Percentiles rank a stretch among this genome's conserved stretches.
These are phyloP conservation scores for Antedon mediterranea DNA, from an alignment of 53 echinoderm and acorn worm genomes.

Conservation along the genomic window DNA sequence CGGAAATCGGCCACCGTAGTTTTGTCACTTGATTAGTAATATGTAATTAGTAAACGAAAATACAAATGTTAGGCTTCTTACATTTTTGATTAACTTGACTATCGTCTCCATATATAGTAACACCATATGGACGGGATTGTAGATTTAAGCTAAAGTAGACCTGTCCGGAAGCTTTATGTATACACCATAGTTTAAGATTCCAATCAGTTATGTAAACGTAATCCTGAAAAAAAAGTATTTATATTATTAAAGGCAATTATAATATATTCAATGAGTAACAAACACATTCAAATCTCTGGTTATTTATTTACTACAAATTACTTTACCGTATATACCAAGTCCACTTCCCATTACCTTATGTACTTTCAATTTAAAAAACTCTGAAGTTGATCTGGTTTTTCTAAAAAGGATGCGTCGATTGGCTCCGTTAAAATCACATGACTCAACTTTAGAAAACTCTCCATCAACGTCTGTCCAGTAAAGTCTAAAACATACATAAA, in stretches of 20 bases:
- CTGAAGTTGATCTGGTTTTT: slow-evolving; percentile 7
- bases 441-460: slow-evolving; percentile 30
- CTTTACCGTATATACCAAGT: too few species aligned
- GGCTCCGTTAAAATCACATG: slow-evolving; percentile 28
- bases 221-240: slow-evolving; percentile 16
- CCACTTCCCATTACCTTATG: neutral
- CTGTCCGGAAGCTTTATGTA: slow-evolving; percentile 29
- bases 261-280: too few species aligned
- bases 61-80: neutral
- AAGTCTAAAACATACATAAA: slow-evolving; percentile 11
- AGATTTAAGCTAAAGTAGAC: slow-evolving; percentile 36
- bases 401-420: slow-evolving; percentile 27
- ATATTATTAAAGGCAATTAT: too few species aligned
- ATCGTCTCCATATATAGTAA: slow-evolving; percentile 31
- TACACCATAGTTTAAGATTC: slow-evolving; percentile 33
- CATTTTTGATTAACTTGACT: neutral
- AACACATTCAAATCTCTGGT: too few species aligned
- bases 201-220: slow-evolving; percentile 55
- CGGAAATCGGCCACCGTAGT: too few species aligned
- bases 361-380: slow-evolving; percentile 36
- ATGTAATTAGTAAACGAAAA: too few species aligned
- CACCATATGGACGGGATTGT: slow-evolving; percentile 43
- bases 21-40: too few species aligned
- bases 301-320: too few species aligned
- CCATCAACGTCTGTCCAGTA: slow-evolving; percentile 69